A percentile compares a stretch with the other conserved stretches of the same genome.
Evolutionary conservation across 2,888 invertebrate species (phyloP).

Genomic region (Alentia gelatinosa): DNA sequence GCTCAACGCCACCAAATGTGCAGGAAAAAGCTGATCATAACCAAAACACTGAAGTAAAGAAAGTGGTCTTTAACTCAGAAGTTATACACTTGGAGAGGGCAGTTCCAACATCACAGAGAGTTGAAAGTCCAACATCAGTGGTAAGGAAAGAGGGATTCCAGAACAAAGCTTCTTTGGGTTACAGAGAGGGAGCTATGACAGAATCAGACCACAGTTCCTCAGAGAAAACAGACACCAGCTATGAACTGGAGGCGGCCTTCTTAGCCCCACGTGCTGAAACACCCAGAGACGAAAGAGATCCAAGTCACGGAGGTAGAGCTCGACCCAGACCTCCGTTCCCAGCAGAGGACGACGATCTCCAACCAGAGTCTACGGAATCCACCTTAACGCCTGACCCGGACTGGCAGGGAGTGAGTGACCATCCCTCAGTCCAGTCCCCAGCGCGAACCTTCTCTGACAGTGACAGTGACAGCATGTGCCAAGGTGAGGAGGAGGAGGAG

Average conservation of each 20-base stretch:
- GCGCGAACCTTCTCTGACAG: background rate
- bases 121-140: background rate
- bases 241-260: slow-evolving; percentile 36
- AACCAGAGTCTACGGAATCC: background rate
- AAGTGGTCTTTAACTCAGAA: too few species aligned
- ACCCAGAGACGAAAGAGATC: background rate
- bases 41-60: background rate
- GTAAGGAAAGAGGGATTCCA: background rate
- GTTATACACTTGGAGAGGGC: too few species aligned
- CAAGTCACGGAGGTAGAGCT: too few species aligned
- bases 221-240: background rate
- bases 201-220: background rate
- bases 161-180: background rate
- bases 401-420: background rate
- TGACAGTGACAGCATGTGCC: background rate
- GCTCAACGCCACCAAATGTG: background rate
- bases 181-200: background rate
- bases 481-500: background rate
- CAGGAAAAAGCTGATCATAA: background rate
- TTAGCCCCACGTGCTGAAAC: background rate
- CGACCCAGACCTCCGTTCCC: background rate
- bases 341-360: background rate
- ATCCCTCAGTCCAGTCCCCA: background rate
- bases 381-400: slow-evolving; percentile 21
- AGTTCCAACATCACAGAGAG: too few species aligned